Evolutionary conservation across 2,113 vertebrate species (phyloP), one percentile per base, ranked within the genome.

Genomic region (Chlorodrepanis virens): DNA sequence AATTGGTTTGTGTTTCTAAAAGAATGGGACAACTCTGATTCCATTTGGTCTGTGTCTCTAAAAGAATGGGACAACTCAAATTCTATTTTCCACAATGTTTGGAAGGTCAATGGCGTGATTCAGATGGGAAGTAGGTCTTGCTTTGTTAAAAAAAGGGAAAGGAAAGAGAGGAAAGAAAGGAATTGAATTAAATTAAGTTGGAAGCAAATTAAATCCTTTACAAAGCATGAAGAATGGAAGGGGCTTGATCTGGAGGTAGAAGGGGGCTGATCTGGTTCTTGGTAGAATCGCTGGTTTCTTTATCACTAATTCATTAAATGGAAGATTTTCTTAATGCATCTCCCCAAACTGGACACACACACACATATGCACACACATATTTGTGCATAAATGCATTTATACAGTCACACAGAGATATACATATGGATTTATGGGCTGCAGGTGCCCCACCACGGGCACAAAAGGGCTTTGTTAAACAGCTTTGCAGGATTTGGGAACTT

Each of bases 321-420:
- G 74, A 96, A 57, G 39, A 72, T 57, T 94, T 96, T 95, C 60
- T 91, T 93, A 76, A 85, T 90, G 60, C 64, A 40, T 42, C 70
- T 85, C 78, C 53, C 91, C 70, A 90, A 80, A 87, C 1, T 53
- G 76, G 63, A 40, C 57, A 60, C 33, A 45, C 23, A 33, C 31
- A 79, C 31, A 13, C 6, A 10, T 22, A 22, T 27, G 33, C 79
- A 39, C 27, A 14, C 50, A 60, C 11, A 8, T 2, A 3, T 6
- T 11, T 57, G 60, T 65, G 59, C 74, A 84, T 24, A 52, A 42
- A 52, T 54, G 40, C 23, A 6, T 24, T 9, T 8, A n/a, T 6
- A 76, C 28, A 90, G 33, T 24, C 37, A 83, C 31, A 49, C 12
- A 60, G 4, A 54, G 6, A 68, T 27, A 37, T 10, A 52, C 4